Evolutionary conservation across 1,140 invertebrate species (phyloP), one percentile per base, ranked within the genome.

Genomic region (Pomacea maculata): DNA sequence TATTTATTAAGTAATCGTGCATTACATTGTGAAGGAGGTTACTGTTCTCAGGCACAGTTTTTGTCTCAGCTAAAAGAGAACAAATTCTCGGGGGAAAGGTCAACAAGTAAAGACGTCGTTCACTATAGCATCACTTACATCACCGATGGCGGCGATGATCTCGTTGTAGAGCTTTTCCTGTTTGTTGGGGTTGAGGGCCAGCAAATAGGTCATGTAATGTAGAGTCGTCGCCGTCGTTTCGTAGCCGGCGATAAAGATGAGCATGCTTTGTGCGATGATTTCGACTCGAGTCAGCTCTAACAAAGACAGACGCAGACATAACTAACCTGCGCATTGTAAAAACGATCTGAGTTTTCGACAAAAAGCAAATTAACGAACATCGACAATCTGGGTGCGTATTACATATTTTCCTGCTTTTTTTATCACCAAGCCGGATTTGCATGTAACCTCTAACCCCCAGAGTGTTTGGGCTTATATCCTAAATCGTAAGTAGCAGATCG

Each of bases 231-330:
- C 91, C 0, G 93, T 92, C 0, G 94, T 94, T 87, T 95, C 94
- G 83, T 93, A 95, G 6, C 94, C 94, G 75, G 93, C 95, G 3
- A 93, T 89, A 80, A 95, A 94, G 83, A 95, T 95, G 12, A 94
- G 78, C 1, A 94, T 91, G 1, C 93, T 93, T 85, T 95, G 94
- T 0, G 94, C 93, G 3, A 94, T 90, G 17, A 96, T 92, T 83
- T 95, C 93, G 29, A 94, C 93, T 21, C 57, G 52, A 11, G 73
- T 75, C 17, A 75, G 45, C 19, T 57, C 73, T 75, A 52, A 5
- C 34, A 45, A 15, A 55, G 15, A 19, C 11, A 34, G 1, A 34
- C 34, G 17, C 10, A 5, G 34, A 72, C 21, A 34, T 54, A 72
- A 17, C 15, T 54, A 45, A 25, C 68, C 12, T 67, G 8, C 34